Conservation (phyloP, 2,797 vertebrate species). For the Chiroxiphia lanceolata region DNA sequence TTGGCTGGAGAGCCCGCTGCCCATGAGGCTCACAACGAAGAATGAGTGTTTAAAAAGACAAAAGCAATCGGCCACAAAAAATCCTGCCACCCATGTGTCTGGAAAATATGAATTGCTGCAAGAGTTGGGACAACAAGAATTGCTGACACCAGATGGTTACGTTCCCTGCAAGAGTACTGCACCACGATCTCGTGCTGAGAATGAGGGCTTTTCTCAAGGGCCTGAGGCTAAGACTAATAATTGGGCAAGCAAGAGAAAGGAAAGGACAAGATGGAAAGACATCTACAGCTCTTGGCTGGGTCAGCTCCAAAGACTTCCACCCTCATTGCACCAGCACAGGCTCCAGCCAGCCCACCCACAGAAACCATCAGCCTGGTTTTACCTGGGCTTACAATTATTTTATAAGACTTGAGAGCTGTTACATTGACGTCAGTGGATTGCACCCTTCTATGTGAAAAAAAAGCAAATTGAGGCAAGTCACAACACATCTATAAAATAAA, state of each 20-base stretch:
- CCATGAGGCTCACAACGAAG: slow-evolving; percentile 46
- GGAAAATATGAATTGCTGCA: slow-evolving; percentile 47
- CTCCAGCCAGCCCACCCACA: slow-evolving; percentile 1
- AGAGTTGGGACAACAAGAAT: background rate
- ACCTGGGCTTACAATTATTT: background rate
- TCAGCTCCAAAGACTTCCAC: background rate
- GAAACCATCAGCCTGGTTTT: background rate
- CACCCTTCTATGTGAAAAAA: background rate
- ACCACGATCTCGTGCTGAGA: background rate
- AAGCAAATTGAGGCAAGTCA: background rate
- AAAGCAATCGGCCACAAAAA: slow-evolving; percentile 28
- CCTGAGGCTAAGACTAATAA: background rate
- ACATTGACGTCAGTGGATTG: background rate
- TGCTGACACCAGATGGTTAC: slow-evolving; percentile 42
- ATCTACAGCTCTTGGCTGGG: background rate
- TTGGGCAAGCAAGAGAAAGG: background rate
- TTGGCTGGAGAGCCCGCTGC: slow-evolving; percentile 23
- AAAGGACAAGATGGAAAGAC: background rate
- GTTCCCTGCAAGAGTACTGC: background rate
- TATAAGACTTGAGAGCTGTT: background rate
- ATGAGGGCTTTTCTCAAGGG: background rate
- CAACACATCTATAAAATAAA: background rate
- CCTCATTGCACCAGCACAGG: background rate
- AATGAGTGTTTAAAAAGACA: slow-evolving; percentile 23
- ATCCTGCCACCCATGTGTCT: slow-evolving; percentile 46